Base-by-base conservation (phyloP, 2,797 vertebrate genomes). In the Melanotaenia parkinsoni region DNA sequence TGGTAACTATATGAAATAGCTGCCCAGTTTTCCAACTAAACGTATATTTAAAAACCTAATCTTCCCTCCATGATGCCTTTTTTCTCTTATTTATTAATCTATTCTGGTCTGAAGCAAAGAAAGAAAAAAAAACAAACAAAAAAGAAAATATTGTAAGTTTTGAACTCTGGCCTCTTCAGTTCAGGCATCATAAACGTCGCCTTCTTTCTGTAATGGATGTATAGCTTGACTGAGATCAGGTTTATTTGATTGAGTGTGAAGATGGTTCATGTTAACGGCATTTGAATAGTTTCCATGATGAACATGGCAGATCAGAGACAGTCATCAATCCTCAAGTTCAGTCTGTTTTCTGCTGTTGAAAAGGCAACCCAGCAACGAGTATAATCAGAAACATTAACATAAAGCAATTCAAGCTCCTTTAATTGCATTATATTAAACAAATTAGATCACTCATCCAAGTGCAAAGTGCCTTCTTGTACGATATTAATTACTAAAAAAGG, bases 401-500 rank as follows among this genome's bases (percentile, higher is more conserved):
- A 93, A 93, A 94, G 91, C 84, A 88, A 92, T 94, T 87, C 89
- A 71, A 86, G 81, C 89, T 90, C 77, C 80, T 94, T 92, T 94
- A 91, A 92, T 93, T 93, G 88, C 89, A 91, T 94, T 93, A 91
- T 92, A 93, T 95, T 92, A 92, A 90, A 93, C 89, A 92, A 94
- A 94, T 93, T 92, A 93, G 91, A 93, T 94, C 90, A 89, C 69
- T 93, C 93, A 91, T 86, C 92, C 93, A 84, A 92, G 91, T 93
- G 91, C 87, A 88, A 93, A 93, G 91, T 90, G 90, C 92, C 90
- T 91, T 92, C 93, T 92, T 88, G 89, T 94, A 82, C 67, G 33
- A 91, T 94, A 94, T 95, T 94, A 94, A 95, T 94, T 94, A 93
- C 91, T 77, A 88, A 93, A 93, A 94, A 90, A 92, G 86, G 85